These are phyloP conservation scores for Coregonus ussuriensis DNA, from an alignment of 2,797 vertebrate species.

Conservation along the genomic window DNA sequence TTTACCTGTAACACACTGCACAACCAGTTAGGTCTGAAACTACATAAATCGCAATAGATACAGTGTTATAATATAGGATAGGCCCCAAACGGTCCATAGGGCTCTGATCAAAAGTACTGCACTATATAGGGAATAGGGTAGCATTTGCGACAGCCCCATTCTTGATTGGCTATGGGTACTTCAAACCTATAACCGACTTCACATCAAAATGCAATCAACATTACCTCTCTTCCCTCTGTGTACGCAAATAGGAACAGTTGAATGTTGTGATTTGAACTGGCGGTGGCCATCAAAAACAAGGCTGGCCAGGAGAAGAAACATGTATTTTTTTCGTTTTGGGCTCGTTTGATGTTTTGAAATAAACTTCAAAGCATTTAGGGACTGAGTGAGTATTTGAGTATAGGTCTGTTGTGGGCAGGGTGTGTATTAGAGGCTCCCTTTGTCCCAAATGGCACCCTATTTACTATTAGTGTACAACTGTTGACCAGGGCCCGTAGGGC, in stretches of 20 bases:
- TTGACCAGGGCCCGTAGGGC: neutral
- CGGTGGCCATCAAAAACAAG: neutral
- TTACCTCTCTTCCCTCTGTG: neutral
- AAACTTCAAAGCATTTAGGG: constrained; percentile 64
- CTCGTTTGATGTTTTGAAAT: constrained; percentile 63
- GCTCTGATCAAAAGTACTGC: too few relatives aligned
- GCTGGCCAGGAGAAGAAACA: neutral
- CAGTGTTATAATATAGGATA: too few relatives aligned
- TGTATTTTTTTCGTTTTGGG: constrained; percentile 15
- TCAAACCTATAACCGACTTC: neutral
- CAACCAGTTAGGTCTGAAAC: too few relatives aligned
- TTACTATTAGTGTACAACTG: neutral
- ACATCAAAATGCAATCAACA: neutral
- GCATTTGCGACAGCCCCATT: neutral
- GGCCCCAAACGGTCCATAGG: too few relatives aligned
- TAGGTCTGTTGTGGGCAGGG: constrained; percentile 48
- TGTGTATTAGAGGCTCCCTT: constrained; percentile 47
- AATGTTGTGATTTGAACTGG: constrained; percentile 55
- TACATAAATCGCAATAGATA: too few relatives aligned
- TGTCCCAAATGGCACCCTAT: neutral
- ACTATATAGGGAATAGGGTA: neutral
- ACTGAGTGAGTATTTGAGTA: constrained; percentile 51
- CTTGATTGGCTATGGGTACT: neutral
- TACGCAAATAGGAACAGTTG: neutral
- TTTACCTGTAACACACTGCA: too few relatives aligned